These are phyloP conservation scores for Hirundichthys speculiger DNA, from an alignment of 2,113 vertebrate species.

Conservation along the genomic window DNA sequence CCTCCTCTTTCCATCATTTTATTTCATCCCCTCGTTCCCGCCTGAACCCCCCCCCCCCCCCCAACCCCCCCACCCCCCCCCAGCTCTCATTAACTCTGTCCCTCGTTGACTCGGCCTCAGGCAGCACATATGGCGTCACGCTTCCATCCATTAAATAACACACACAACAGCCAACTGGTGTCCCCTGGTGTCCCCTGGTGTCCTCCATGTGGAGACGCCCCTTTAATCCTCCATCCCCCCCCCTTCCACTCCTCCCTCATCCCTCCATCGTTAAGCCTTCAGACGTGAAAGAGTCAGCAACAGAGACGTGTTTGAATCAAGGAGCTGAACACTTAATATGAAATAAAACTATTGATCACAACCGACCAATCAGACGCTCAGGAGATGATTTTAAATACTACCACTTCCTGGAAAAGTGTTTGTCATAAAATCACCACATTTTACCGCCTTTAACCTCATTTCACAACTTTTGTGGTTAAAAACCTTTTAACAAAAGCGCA, in stretches of 20 bases:
- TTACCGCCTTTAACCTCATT: no score
- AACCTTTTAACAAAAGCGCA: no score
- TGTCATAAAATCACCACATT: no score
- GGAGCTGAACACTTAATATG: no score
- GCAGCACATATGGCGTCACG: slow-evolving; percentile 64
- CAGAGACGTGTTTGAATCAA: no score
- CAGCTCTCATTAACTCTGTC: slow-evolving; percentile 35
- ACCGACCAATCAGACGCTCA: no score
- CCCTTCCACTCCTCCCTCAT: neutral
- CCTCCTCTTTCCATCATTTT: neutral
- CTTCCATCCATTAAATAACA: slow-evolving; percentile 62
- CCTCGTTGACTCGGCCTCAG: slow-evolving; percentile 32
- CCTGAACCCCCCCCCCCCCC: neutral
- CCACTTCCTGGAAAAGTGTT: no score
- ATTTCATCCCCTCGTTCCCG: no score
- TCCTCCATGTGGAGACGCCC: slow-evolving; percentile 18
- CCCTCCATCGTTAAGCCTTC: neutral
- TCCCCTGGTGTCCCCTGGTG: slow-evolving; percentile 42
- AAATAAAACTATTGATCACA: no score
- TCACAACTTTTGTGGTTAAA: no score
- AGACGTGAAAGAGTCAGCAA: no score
- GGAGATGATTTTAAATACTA: no score
- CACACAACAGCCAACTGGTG: slow-evolving; percentile 46
- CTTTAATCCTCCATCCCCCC: slow-evolving; percentile 41
- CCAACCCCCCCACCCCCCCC: neutral